Conservation (phyloP, 2,113 vertebrate species). For the Ivindomyrus marchei region DNA sequence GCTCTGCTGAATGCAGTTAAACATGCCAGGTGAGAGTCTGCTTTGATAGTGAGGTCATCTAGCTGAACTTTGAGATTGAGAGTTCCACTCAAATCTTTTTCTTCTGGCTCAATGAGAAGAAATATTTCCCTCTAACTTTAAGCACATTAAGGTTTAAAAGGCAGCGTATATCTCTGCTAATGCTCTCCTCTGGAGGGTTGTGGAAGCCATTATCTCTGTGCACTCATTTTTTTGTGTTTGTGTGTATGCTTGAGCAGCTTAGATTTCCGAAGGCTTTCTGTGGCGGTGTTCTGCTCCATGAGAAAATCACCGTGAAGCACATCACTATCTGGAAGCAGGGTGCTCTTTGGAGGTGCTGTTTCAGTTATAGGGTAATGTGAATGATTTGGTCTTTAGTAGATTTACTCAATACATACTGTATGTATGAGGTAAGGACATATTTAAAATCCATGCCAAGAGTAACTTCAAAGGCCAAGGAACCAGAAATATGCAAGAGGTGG, state of each 20-base stretch:
- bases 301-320: background rate
- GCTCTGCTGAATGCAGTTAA: background rate
- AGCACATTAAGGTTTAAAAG: conserved; percentile 6
- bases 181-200: background rate
- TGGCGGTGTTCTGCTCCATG: background rate
- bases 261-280: background rate
- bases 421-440: background rate
- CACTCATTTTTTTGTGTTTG: background rate
- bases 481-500: background rate
- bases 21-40: background rate
- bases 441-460: background rate
- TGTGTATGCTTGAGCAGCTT: background rate
- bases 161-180: background rate
- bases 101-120: background rate
- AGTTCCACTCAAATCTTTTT: background rate
- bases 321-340: background rate
- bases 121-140: conserved; percentile 1
- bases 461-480: background rate
- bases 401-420: background rate
- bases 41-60: background rate
- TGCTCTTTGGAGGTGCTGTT: background rate
- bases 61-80: background rate
- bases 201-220: background rate
- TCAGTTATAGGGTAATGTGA: background rate
- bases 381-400: background rate